Evolutionary conservation across 1,140 invertebrate genomes (phyloP), one percentile per base, ranked within the genome.

Genomic region (Lordiphosa collinella): DNA sequence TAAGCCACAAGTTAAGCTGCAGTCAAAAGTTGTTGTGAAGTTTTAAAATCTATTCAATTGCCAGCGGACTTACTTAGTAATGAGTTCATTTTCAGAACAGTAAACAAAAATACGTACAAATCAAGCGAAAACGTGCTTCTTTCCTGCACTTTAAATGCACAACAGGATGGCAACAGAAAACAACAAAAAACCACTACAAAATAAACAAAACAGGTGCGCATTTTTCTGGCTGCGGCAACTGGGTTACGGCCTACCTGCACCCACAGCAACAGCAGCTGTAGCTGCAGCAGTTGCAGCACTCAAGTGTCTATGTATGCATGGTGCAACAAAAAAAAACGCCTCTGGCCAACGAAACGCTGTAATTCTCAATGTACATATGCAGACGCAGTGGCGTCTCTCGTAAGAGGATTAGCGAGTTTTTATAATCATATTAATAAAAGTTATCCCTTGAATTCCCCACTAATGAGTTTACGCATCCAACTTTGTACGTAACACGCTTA

Each of bases 131-230:
- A 67, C 51, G 51, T 66, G 69, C 56, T 35, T 22, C 18, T 22
- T 22, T 22, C 3, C 18, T 5, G 46, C 50, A 55, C 58, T 80
- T 79, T 65, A 79, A 79, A 79, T 80, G 52, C 69, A 56, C 70
- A 79, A 57, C 64, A 41, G 38, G 38, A 52, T 32, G 11, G 34
- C 38, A 72, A 51, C 40, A 62, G 18, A 1, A 44, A 69, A 14
- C 59, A 61, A 64, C 22, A 41, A 61, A 64, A 14, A 41, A 13
- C 31, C 34, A 38, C 75, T 56, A 70, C 76, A 79, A 80, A 76
- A 80, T 82, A 71, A 82, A 82, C 76, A 82, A 82, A 82, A 60
- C 76, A 80, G 76, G 76, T 80, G 76, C 62, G 62, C 76, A 80
- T 74, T 82, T 75, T 80, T 66, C 71, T 63, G 60, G 52, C 25